Conservation (phyloP, 2,797 vertebrate genomes). For the Rhabdophis nuchalis region DNA sequence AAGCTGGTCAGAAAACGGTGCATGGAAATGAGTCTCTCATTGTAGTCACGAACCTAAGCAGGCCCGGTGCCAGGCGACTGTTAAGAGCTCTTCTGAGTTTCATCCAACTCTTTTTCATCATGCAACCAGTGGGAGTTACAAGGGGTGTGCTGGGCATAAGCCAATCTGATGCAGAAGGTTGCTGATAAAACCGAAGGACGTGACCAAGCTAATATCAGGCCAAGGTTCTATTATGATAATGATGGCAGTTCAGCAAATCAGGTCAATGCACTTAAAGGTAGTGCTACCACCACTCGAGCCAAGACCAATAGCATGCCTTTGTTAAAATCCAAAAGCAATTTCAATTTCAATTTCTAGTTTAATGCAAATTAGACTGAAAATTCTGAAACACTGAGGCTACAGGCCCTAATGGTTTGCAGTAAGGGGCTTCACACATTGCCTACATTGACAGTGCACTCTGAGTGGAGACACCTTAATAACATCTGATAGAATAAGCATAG, state of each 20-base stretch:
- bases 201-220: neutral
- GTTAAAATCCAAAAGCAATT: conserved; percentile 8
- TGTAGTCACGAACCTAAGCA: neutral
- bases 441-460: neutral
- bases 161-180: conserved; percentile 26
- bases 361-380: conserved; percentile 9
- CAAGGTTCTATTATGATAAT: conserved; percentile 24
- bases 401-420: neutral
- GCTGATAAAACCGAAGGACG: conserved; percentile 41
- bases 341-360: neutral
- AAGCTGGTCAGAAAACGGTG: neutral
- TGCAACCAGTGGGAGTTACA: neutral
- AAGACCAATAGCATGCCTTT: conserved; percentile 17
- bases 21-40: neutral
- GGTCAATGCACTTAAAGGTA: conserved; percentile 49
- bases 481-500: neutral
- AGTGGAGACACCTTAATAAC: neutral
- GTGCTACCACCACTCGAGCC: neutral
- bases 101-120: neutral
- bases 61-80: conserved; percentile 13
- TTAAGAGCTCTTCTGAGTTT: neutral
- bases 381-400: neutral
- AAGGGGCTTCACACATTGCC: neutral
- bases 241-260: conserved; percentile 31
- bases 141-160: conserved; percentile 19